Percentiles rank a stretch among this genome's conserved stretches.
These are phyloP conservation scores for Turritopsis rubra DNA, from an alignment of 30 jellyfish, hydroid and myxozoan species.

Conservation along the genomic window DNA sequence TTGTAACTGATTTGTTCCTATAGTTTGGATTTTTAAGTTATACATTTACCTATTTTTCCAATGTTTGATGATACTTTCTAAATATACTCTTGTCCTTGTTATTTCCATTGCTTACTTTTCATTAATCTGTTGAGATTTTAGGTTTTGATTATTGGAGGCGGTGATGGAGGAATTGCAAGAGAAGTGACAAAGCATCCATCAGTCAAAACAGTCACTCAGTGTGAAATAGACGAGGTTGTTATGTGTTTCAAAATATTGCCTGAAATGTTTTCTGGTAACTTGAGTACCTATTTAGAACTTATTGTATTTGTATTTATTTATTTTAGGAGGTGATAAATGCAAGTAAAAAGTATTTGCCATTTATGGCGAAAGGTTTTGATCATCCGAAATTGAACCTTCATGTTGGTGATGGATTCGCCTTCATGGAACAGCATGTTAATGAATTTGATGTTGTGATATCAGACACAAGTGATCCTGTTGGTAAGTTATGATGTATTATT, in stretches of 20 bases:
- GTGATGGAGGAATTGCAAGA: conserved; percentile 97
- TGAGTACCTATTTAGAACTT: too few species aligned
- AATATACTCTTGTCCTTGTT: not conserved
- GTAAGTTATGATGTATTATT: conserved; percentile 33
- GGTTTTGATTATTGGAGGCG: conserved; percentile 90
- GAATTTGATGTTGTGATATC: conserved; percentile 90
- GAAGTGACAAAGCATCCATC: conserved; percentile 82
- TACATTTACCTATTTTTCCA: too few species aligned
- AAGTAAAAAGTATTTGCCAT: conserved; percentile 54
- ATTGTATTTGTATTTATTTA: too few species aligned
- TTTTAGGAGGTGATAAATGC: conserved; percentile 64
- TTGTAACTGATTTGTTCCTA: too few species aligned
- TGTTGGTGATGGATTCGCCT: conserved; percentile 86
- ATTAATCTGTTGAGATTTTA: not conserved
- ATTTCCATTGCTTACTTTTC: not conserved
- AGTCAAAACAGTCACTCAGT: conserved; percentile 79
- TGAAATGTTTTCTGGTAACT: too few species aligned
- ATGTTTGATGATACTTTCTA: not conserved
- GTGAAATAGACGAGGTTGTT: conserved; percentile 88
- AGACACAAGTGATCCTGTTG: conserved; percentile 95
- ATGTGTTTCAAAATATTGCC: not conserved
- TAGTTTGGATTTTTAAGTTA: too few species aligned
- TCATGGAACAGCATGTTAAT: conserved; percentile 48
- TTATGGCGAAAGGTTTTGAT: conserved; percentile 76
- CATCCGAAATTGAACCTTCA: conserved; percentile 53